Evolutionary conservation across 2,113 vertebrate genomes (phyloP).

Genomic region (Falcunculus frontatus): DNA sequence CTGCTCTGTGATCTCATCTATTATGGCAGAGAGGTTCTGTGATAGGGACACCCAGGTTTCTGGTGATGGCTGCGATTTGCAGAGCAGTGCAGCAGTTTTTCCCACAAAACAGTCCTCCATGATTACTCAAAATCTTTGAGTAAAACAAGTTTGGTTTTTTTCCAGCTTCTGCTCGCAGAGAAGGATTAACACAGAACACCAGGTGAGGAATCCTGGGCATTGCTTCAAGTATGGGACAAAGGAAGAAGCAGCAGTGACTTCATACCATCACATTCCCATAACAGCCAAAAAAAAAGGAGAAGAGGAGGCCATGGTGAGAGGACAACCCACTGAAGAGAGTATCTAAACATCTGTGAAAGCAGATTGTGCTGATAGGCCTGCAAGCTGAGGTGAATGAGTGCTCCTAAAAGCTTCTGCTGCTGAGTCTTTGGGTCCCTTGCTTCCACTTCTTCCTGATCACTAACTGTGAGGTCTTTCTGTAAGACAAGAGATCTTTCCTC

Average conservation of each 20-base stretch:
- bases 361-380: neutral
- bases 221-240: neutral
- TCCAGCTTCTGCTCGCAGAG: constrained; percentile 52
- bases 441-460: neutral
- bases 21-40: neutral
- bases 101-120: neutral
- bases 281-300: constrained; percentile 13
- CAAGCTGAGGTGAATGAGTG: neutral
- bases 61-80: neutral
- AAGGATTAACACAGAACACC: constrained; percentile 16
- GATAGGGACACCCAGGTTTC: neutral
- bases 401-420: neutral
- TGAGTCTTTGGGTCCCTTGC: neutral
- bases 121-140: neutral
- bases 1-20: neutral
- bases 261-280: neutral
- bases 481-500: constrained; percentile 29
- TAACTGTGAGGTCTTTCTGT: neutral
- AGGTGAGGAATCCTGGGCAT: neutral
- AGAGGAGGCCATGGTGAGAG: constrained; percentile 10
- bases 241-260: neutral
- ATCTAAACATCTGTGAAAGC: neutral
- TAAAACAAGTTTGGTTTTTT: constrained; percentile 1
- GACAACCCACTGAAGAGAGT: neutral
- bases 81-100: neutral